Conservation (phyloP, 2,797 vertebrate species). For the Oreochromis grahami region DNA sequence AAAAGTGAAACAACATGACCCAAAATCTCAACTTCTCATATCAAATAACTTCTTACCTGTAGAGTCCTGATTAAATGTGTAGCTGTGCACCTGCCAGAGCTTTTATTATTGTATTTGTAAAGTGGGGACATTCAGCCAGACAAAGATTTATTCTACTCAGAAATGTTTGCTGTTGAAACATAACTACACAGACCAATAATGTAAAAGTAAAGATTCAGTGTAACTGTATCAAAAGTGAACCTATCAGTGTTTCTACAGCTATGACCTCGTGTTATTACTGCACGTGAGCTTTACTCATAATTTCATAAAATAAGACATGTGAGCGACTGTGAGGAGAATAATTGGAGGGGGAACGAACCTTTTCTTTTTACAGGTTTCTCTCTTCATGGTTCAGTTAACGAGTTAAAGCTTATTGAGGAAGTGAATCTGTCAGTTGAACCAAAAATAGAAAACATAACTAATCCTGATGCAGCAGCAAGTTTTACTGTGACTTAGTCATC, state of each 20-base stretch:
- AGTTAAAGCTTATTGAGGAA: neutral
- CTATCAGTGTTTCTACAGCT: neutral
- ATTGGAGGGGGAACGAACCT: neutral
- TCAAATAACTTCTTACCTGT: neutral
- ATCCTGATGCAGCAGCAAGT: neutral
- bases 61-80: neutral
- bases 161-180: neutral
- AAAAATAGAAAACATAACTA: neutral
- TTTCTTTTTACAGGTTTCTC: neutral
- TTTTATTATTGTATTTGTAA: neutral
- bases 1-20: neutral
- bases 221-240: neutral
- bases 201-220: neutral
- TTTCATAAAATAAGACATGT: neutral
- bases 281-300: neutral
- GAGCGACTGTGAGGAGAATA: neutral
- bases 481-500: neutral
- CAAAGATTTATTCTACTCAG: neutral
- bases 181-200: neutral
- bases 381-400: neutral
- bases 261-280: neutral
- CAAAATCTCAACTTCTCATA: neutral
- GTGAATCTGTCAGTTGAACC: neutral
- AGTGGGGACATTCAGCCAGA: neutral
- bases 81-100: neutral